phyloP scores from a whole-genome alignment of 2,113 vertebrate species.

The Myxocyprinus asiaticus region DNA sequence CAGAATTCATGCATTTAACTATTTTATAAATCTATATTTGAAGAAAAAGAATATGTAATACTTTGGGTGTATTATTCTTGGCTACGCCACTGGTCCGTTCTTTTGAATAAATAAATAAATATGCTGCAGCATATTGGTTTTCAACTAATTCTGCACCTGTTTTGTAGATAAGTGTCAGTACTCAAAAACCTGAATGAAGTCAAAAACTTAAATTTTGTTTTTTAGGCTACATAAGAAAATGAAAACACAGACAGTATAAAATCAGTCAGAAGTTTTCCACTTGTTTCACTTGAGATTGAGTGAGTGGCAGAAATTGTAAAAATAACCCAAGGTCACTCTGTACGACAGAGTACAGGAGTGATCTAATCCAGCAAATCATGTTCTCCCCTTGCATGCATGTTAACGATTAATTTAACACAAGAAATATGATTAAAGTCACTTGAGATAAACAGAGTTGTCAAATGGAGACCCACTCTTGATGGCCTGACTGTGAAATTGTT shows the following conservation, averaged over 20 bases:
- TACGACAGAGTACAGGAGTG: conserved; percentile 3
- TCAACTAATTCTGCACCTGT: background rate
- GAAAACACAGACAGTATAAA: background rate
- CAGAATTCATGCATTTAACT: no score
- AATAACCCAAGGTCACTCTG: conserved; percentile 5
- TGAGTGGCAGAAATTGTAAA: background rate
- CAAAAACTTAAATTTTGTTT: no score
- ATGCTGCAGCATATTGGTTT: no score
- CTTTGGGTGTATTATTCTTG: no score
- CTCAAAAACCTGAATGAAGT: no score
- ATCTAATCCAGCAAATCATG: conserved; percentile 24
- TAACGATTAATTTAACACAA: conserved; percentile 40
- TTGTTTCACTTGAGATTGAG: background rate
- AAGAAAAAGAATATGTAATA: no score
- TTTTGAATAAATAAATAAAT: no score
- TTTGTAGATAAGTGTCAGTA: no score
- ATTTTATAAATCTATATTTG: no score
- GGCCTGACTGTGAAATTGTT: conserved; percentile 43
- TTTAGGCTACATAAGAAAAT: no score
- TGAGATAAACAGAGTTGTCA: conserved; percentile 35
- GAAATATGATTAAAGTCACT: conserved; percentile 52
- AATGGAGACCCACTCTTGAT: conserved; percentile 14
- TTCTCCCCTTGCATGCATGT: conserved; percentile 31
- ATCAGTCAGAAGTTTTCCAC: background rate
- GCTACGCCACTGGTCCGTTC: no score